Evolutionary conservation across 2,797 vertebrate genomes (phyloP), one percentile per base, ranked within the genome.

Genomic region (Poecilia wingei): DNA sequence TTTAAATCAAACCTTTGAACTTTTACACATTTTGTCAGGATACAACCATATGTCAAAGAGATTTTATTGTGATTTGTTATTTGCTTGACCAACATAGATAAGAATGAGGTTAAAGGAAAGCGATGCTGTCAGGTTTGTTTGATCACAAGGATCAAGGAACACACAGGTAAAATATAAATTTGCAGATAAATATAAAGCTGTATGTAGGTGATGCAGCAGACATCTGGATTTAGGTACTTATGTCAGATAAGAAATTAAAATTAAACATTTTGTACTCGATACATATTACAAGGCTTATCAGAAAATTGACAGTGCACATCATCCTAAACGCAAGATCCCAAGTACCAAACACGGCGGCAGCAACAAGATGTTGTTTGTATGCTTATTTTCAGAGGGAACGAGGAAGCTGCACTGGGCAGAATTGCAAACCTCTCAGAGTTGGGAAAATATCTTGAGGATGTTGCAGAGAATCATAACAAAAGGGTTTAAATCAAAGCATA

Each of bases 1-100:
- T 80, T 69, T 75, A 31, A 70, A 74, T 76, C 46, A 77, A 16
- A 16, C 5, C 41, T 14, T 28, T 70, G 25, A 70, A 45, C 12
- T 45, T 43, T 41, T 43, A 6, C 0, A 69, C 39, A 43, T 69
- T 69, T 43, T 69, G 61, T 10, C 61, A n/a, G n/a, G 10, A 25
- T n/a, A 68, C 3, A 41, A 68, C 7, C 3, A 22, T 9, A 25
- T 3, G 0, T 25, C 36, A 68, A n/a, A 69, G 2, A 3, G 10
- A 10, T 43, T 41, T 69, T 14, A 41, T n/a, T 55, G 55, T 69
- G 20, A 1, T 2, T 13, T 13, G 25, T 43, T 41, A 68, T 68
- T 61, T 64, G 59, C 6, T 36, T 64, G 59, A 20, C 59, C 59
- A 8, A 64, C 31, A 64, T 20, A 64, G 31, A 36, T 8, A 64